phyloP scores from a whole-genome alignment of 2,113 vertebrate genomes.

The Mormyrus iriodes region DNA sequence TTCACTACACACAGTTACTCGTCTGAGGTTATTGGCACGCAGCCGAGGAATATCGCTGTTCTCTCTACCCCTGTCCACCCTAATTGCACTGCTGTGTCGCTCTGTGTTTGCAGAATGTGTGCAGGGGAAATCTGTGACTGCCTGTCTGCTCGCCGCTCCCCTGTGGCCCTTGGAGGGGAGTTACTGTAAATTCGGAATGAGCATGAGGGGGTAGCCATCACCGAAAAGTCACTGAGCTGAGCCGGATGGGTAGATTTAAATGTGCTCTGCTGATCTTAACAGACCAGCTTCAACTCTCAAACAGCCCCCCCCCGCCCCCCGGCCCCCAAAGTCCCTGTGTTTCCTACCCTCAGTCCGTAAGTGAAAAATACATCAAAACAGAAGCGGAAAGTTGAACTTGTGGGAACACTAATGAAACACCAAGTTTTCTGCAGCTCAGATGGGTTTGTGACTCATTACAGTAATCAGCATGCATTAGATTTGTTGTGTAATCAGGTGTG shows the following conservation, averaged over 20 bases:
- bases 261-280: neutral
- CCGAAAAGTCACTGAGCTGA: neutral
- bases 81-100: neutral
- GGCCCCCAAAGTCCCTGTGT: neutral
- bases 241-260: neutral
- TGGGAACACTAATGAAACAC: neutral
- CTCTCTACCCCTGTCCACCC: neutral
- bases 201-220: neutral
- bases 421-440: neutral
- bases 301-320: neutral
- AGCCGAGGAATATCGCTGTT: neutral
- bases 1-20: neutral
- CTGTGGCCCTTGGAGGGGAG: neutral
- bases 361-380: neutral
- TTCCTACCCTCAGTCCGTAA: neutral
- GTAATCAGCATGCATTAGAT: neutral
- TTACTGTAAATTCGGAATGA: neutral
- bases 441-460: neutral
- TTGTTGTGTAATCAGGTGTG: neutral
- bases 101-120: neutral
- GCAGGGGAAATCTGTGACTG: neutral
- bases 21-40: neutral
- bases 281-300: neutral
- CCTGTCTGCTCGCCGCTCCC: neutral
- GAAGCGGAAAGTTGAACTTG: neutral